Evolutionary conservation across 2,113 vertebrate genomes (phyloP).

Genomic region (Aldabrachelys gigantea): DNA sequence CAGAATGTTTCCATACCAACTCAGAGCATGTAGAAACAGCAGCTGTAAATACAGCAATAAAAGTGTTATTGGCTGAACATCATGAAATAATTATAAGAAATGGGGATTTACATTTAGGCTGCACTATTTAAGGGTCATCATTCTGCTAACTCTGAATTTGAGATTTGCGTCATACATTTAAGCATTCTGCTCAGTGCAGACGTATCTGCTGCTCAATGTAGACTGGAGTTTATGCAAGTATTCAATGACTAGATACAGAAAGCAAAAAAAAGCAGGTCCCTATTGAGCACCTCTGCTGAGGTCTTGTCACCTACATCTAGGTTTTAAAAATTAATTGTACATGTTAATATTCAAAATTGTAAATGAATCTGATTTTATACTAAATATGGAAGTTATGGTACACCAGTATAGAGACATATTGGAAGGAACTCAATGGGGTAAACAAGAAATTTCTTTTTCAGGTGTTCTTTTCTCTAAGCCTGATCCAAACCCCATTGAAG

Average conservation of each 20-base stretch:
- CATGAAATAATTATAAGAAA: neutral
- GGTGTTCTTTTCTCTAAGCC: neutral
- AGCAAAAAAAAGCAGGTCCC: neutral
- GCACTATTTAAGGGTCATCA: neutral
- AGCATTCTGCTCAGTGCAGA: neutral
- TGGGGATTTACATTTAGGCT: neutral
- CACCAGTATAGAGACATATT: fast-evolving
- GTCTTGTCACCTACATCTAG: neutral
- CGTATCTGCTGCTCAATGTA: neutral
- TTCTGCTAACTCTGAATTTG: neutral
- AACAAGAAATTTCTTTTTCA: neutral
- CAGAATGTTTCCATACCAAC: neutral
- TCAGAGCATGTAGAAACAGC: neutral
- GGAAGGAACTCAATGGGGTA: neutral
- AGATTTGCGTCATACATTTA: constrained; percentile 11
- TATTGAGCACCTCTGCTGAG: neutral
- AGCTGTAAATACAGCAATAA: neutral
- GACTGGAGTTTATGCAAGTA: neutral
- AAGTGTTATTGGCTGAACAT: neutral
- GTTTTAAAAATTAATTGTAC: neutral
- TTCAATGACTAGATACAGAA: neutral
- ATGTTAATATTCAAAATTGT: neutral
- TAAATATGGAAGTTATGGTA: neutral
- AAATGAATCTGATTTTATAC: neutral
- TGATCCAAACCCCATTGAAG: neutral